Conservation (phyloP, 2,888 invertebrate species). For the Hirtodrosophila histrioides region DNA sequence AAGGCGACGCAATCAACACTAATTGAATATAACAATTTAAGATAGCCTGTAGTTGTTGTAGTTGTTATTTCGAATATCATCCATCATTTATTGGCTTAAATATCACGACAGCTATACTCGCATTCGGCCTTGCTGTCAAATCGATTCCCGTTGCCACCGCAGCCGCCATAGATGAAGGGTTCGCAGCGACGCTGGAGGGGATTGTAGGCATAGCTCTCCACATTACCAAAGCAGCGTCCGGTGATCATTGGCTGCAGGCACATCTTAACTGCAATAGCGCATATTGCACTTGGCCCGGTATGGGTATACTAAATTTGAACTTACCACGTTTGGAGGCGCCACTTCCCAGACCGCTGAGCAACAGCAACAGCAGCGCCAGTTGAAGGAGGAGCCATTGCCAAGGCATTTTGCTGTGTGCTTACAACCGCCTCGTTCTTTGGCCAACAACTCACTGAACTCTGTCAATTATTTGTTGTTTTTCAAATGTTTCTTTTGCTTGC, state of each 20-base stretch:
- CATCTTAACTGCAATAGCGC: slow-evolving; percentile 84
- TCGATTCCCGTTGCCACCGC: slow-evolving; percentile 91
- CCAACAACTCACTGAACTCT: slow-evolving; percentile 59
- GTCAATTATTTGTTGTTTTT: slow-evolving; percentile 50
- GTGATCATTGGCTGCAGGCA: slow-evolving; percentile 88
- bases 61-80: slow-evolving; percentile 29
- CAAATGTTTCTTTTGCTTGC: slow-evolving; percentile 42
- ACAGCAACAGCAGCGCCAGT: slow-evolving; percentile 16
- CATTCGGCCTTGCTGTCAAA: slow-evolving; percentile 89
- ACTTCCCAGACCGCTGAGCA: slow-evolving; percentile 7
- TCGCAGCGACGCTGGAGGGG: slow-evolving; percentile 87
- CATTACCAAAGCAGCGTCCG: slow-evolving; percentile 90
- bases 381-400: slow-evolving; percentile 37
- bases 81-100: slow-evolving; percentile 33
- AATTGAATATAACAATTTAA: slow-evolving; percentile 48
- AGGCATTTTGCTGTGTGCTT: slow-evolving; percentile 37
- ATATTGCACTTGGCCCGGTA: no score
- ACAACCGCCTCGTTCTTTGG: slow-evolving; percentile 66
- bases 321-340: slow-evolving; percentile 70
- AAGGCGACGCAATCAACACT: slow-evolving; percentile 54
- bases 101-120: slow-evolving; percentile 85
- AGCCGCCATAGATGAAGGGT: slow-evolving; percentile 90
- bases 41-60: slow-evolving; percentile 17
- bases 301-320: not conserved
- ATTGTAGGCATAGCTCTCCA: slow-evolving; percentile 91